Percentiles rank a stretch among this genome's conserved stretches.
Evolutionary conservation across 2,113 vertebrate species (phyloP).

Genomic region (Isurus oxyrinchus): DNA sequence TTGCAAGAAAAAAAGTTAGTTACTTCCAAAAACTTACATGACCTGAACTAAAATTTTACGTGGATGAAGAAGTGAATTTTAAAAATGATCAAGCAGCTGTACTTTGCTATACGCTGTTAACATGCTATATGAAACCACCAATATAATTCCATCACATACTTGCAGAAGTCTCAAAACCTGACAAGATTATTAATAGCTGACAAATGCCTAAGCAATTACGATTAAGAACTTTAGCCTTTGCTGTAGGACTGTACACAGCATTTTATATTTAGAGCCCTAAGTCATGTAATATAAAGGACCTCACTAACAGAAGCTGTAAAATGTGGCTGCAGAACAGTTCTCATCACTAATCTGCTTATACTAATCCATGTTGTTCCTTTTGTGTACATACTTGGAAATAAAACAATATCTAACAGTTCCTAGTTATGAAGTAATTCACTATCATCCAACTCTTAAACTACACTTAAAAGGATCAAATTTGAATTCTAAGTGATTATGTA

Average conservation of each 20-base stretch:
- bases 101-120: neutral
- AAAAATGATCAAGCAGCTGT: neutral
- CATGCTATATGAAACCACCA: neutral
- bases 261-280: neutral
- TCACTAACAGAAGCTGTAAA: neutral
- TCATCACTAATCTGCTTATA: neutral
- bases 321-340: neutral
- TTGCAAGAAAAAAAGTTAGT: neutral
- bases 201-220: constrained; percentile 20
- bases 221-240: constrained; percentile 26
- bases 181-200: constrained; percentile 33
- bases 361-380: neutral
- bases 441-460: neutral
- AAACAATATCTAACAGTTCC: neutral
- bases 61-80: neutral
- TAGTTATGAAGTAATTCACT: constrained; percentile 12
- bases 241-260: neutral
- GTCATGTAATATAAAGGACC: neutral
- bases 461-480: neutral
- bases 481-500: neutral
- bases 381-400: neutral
- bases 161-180: neutral
- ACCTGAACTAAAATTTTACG: neutral
- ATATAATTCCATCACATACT: neutral
- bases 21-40: neutral